A percentile compares a stretch with the other conserved stretches of the same genome.
phyloP scores from a whole-genome alignment of 2,113 vertebrate species.

The Paratilapia polleni region DNA sequence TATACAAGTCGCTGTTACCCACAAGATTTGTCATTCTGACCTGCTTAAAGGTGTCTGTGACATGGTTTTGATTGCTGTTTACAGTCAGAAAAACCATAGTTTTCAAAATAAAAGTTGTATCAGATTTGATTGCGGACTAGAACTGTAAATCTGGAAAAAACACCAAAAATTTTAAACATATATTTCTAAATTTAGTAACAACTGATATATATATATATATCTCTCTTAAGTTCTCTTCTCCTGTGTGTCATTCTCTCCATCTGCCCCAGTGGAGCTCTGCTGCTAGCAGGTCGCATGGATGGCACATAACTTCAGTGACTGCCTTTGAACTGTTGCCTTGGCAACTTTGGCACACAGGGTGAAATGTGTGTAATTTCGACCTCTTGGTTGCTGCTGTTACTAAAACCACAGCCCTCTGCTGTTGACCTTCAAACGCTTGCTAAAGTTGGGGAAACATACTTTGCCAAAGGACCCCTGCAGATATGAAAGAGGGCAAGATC shows the following conservation, averaged over 20 bases:
- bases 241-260: background rate
- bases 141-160: fast-evolving
- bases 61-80: background rate
- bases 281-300: constrained; percentile 23
- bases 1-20: background rate
- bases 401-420: constrained; percentile 34
- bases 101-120: background rate
- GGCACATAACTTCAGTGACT: constrained; percentile 31
- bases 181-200: background rate
- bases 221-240: background rate
- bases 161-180: background rate
- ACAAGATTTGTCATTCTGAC: background rate
- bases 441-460: constrained; percentile 12
- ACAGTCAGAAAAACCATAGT: background rate
- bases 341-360: constrained; percentile 55
- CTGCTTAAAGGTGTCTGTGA: background rate
- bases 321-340: constrained; percentile 63
- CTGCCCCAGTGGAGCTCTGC: constrained; percentile 15
- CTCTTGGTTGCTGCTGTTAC: constrained; percentile 42
- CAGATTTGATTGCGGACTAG: background rate
- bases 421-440: constrained; percentile 8
- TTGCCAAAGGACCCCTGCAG: background rate
- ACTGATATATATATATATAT: background rate
- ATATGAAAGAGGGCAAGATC: background rate
- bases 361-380: constrained; percentile 50